These are phyloP conservation scores for Drosophila oshimai DNA, from an alignment of 1,140 invertebrate species.

Conservation along the genomic window DNA sequence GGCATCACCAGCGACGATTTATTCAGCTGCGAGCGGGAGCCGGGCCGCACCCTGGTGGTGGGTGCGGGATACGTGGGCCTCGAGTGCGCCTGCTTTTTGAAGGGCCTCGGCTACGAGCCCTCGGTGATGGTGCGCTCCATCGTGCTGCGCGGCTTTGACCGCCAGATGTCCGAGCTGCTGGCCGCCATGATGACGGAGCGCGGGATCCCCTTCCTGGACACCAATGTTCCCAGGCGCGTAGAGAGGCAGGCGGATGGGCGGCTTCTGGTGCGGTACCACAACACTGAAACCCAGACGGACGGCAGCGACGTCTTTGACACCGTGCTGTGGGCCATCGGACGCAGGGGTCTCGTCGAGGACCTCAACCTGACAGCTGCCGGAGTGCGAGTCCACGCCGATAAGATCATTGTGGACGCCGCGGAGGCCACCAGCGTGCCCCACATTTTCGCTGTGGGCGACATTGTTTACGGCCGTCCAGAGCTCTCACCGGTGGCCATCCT, in stretches of 20 bases:
- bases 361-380: constrained; percentile 88
- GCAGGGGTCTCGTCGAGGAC: constrained; percentile 88
- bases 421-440: constrained; percentile 94
- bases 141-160: constrained; percentile 98
- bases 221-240: constrained; percentile 90
- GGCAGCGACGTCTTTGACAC: constrained; percentile 91
- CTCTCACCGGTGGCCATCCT: constrained; percentile 98
- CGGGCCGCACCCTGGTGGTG: constrained; percentile 96
- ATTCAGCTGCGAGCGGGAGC: constrained; percentile 93
- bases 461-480: constrained; percentile 93
- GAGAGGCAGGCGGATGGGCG: constrained; percentile 87
- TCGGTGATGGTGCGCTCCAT: constrained; percentile 97
- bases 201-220: constrained; percentile 92
- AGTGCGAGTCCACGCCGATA: constrained; percentile 84
- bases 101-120: constrained; percentile 93
- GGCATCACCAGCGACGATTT: constrained; percentile 98
- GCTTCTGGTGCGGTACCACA: constrained; percentile 88
- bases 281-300: constrained; percentile 83
- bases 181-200: constrained; percentile 92
- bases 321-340: constrained; percentile 92
- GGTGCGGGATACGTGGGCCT: constrained; percentile 98
- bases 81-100: constrained; percentile 97
- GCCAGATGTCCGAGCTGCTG: constrained; percentile 95
- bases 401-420: constrained; percentile 86
- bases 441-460: constrained; percentile 97